Evolutionary conservation across 2,888 invertebrate genomes (phyloP).

Genomic region (Belgica antarctica): DNA sequence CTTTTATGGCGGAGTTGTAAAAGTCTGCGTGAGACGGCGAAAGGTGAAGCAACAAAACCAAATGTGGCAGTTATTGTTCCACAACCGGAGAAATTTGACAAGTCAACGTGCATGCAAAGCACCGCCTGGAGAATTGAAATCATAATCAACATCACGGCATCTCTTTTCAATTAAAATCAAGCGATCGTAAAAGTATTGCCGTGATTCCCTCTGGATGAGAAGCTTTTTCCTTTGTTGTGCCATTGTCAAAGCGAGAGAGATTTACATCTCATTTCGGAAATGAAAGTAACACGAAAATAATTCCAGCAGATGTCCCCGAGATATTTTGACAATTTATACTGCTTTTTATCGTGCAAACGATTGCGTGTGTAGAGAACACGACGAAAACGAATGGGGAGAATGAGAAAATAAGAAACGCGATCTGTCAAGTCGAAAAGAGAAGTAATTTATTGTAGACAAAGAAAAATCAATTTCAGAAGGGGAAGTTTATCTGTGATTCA

Average conservation of each 20-base stretch:
- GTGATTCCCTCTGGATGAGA: too few relatives aligned
- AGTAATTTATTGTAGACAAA: slow-evolving; percentile 29
- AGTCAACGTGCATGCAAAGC: neutral
- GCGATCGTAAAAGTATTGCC: neutral
- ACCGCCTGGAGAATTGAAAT: neutral
- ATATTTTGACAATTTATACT: neutral
- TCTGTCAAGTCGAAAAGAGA: neutral
- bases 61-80: neutral
- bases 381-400: neutral
- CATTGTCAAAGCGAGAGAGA: slow-evolving; percentile 10
- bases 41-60: neutral
- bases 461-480: neutral
- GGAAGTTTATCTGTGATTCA: neutral
- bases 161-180: slow-evolving; percentile 26
- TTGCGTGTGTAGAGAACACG: slow-evolving; percentile 9
- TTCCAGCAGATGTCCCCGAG: slow-evolving; percentile 20
- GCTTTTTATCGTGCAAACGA: neutral
- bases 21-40: neutral
- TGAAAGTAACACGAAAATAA: slow-evolving; percentile 6
- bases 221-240: neutral
- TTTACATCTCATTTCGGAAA: slow-evolving; percentile 14
- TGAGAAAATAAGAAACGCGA: slow-evolving; percentile 10
- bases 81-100: neutral
- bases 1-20: neutral
- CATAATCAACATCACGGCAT: neutral